Conservation (phyloP, 2,888 invertebrate genomes). For the Microctonus hyperodae region DNA sequence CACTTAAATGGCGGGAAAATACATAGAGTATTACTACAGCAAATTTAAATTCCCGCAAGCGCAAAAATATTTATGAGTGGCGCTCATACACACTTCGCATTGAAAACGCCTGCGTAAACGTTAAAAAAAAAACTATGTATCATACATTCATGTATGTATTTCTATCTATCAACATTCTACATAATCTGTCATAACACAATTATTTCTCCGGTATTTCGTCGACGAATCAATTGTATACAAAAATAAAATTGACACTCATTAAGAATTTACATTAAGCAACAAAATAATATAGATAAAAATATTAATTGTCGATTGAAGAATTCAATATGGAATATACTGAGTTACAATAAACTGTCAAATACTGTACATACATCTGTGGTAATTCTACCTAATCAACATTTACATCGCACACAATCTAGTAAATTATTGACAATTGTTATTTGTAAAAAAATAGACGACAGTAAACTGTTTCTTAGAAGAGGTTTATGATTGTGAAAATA, state of each 20-base stretch:
- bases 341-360: background rate
- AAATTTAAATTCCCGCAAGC: background rate
- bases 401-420: background rate
- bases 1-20: background rate
- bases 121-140: background rate
- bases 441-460: background rate
- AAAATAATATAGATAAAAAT: background rate
- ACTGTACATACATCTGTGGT: background rate
- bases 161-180: background rate
- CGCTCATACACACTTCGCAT: background rate
- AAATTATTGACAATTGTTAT: constrained; percentile 17
- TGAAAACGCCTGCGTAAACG: too few relatives aligned
- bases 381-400: background rate
- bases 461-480: background rate
- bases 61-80: too few relatives aligned
- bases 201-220: background rate
- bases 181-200: background rate
- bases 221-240: background rate
- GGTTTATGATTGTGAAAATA: background rate
- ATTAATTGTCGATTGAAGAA: background rate
- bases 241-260: background rate
- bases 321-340: background rate
- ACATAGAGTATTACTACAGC: too few relatives aligned
- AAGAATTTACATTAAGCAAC: background rate
- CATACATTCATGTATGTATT: background rate